Conservation (phyloP, 2,113 vertebrate species). For the Oriolus oriolus region DNA sequence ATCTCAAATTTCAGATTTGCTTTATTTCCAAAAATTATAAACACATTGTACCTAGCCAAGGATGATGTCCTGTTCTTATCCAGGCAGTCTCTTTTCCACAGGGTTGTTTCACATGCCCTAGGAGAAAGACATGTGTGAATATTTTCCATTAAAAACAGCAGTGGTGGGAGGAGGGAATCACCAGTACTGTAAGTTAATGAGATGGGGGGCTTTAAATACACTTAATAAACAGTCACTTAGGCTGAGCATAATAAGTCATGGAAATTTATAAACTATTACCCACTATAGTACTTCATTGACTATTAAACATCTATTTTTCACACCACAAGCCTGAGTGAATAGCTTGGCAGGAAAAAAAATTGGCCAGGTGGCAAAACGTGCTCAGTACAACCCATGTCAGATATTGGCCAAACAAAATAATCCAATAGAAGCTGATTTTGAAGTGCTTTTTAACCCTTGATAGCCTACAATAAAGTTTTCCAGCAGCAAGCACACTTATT, state of each 20-base stretch:
- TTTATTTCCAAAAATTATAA: conserved; percentile 8
- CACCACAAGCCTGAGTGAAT: conserved; percentile 70
- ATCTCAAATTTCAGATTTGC: background rate
- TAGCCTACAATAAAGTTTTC: background rate
- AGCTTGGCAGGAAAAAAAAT: conserved; percentile 69
- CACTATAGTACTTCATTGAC: conserved; percentile 67
- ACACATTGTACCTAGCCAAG: background rate
- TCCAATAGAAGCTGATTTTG: conserved; percentile 46
- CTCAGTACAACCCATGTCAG: conserved; percentile 58
- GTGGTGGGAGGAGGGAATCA: conserved; percentile 56
- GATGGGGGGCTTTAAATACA: conserved; percentile 63
- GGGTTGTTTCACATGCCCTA: conserved; percentile 9
- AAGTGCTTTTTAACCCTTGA: conserved; percentile 54
- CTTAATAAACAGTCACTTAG: conserved; percentile 71
- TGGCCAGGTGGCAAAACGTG: conserved; percentile 69
- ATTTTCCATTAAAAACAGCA: conserved; percentile 64
- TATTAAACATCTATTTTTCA: conserved; percentile 75
- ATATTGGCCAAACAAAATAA: conserved; percentile 68
- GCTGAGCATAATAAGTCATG: conserved; percentile 69
- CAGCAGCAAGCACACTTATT: background rate
- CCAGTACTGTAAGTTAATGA: conserved; percentile 64
- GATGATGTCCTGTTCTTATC: conserved; percentile 47
- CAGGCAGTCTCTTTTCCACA: conserved; percentile 34
- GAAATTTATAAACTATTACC: conserved; percentile 76
- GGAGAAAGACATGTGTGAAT: conserved; percentile 54